Evolutionary conservation across 2,797 vertebrate genomes (phyloP), one percentile per base, ranked within the genome.

Genomic region (Oreochromis mossambicus): DNA sequence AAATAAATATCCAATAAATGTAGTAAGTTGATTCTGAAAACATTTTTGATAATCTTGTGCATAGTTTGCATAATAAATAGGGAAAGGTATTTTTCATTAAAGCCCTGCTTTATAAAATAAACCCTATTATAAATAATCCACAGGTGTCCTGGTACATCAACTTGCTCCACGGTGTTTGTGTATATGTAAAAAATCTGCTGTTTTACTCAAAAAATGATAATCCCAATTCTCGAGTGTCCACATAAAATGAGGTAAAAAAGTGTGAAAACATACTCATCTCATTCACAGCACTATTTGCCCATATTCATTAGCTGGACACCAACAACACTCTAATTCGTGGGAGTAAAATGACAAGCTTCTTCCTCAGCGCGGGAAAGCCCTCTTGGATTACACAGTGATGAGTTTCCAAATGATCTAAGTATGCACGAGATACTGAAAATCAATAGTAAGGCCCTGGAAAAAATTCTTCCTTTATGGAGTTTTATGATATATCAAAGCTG

Each of bases 331-430:
- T 91, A 86, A 95, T 92, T 93, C 91, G 88, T 82, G 90, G 90
- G 26, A 87, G 78, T 66, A 34, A 70, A 82, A 92, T 89, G 78
- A 88, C 80, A 83, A 83, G 79, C 68, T 82, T 80, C 78, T 83
- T 89, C 81, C 85, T 82, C 66, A 26, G 88, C 48, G 80, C 93
- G 95, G 93, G 94, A 96, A 94, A 86, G 61, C 78, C 36, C 91
- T 21, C 61, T 29, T 21, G 43, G 70, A 87, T 87, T 73, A 89
- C 43, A 81, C 38, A 46, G 36, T 41, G 58, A 79, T 61, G 19
- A 80, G 61, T 87, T 91, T 91, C 89, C 83, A 82, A 78, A 81
- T 52, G 26, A 80, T 81, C 66, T 56, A 79, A 82, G 54, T 43
- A 21, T 75, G 29, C 79, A 50, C 3, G 8, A 58, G 73, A 46